Evolutionary conservation across 2,113 vertebrate genomes (phyloP), one percentile per base, ranked within the genome.

Genomic region (Phaethornis superciliosus): DNA sequence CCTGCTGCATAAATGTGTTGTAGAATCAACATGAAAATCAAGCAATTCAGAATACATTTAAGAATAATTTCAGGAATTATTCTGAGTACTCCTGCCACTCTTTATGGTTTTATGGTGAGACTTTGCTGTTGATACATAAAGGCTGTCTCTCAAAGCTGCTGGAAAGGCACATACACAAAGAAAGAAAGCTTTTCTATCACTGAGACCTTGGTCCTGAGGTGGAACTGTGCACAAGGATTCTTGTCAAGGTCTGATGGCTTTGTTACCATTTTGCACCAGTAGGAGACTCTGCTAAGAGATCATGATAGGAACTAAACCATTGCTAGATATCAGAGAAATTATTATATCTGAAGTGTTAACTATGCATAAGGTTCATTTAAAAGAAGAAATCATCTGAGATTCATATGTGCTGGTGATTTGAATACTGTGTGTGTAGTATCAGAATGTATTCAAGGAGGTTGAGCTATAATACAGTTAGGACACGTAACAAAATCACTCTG

Each of bases 271-370:
- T 80, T 90, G 35, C 44, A 52, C 32, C 17, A 20, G 55, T 27
- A 32, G 30, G 51, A 88, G 55, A n/a, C 40, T 54, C 26, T 52
- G 13, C 28, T 79, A 72, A 65, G 40, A 91, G 40, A 72, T 89
- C 70, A 40, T 37, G 20, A 20, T 46, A 23, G 49, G 52, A 46
- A 60, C 40, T 33, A 44, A 81, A 35, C 51, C 85, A 37, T 69
- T 64, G 70, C 74, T 81, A 89, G 79, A 71, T 70, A 85, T 91
- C 67, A 80, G 78, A 77, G 52, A 76, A 76, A 87, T 81, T n/a
- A 49, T 40, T 62, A 12, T 60, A 55, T 81, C 52, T 76, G 11
- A 70, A 68, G 26, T 52, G 33, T 71, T 89, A 86, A 89, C 75
- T 91, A 81, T 70, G 78, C 26, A 21, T 63, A 44, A 78, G 72